Percentiles rank a stretch among this genome's conserved stretches.
Conservation (phyloP, 2,797 vertebrate genomes). For the Kryptopterus vitreolus region DNA sequence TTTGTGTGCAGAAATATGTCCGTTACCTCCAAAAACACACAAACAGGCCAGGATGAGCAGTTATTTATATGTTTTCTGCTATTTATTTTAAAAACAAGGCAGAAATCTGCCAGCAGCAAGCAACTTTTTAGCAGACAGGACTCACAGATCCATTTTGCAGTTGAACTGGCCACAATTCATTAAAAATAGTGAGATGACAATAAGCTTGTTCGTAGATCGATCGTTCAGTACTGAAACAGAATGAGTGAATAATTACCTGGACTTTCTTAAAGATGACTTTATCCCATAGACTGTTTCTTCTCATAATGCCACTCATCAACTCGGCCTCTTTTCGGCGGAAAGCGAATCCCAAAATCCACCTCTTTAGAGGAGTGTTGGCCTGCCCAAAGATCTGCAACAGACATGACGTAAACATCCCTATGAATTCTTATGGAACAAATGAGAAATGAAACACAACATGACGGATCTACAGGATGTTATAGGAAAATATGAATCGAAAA, state of each 20-base stretch:
- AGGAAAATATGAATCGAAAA: too few relatives aligned
- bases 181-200: not conserved
- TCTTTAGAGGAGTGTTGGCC: slow-evolving; percentile 87
- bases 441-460: too few relatives aligned
- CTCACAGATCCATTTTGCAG: too few relatives aligned
- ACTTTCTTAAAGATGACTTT: slow-evolving; percentile 94
- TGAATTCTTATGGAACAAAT: not conserved
- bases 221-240: not conserved
- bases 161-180: not conserved
- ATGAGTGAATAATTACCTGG: slow-evolving; percentile 75
- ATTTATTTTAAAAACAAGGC: not conserved
- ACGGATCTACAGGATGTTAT: too few relatives aligned
- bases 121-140: not conserved
- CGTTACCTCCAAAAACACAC: not conserved
- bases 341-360: slow-evolving; percentile 89
- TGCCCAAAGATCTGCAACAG: slow-evolving; percentile 84
- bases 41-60: not conserved
- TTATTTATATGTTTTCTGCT: not conserved
- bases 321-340: slow-evolving; percentile 91
- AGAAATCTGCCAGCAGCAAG: not conserved
- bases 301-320: slow-evolving; percentile 85
- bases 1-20: not conserved
- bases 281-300: slow-evolving; percentile 94
- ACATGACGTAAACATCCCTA: slow-evolving; percentile 3
- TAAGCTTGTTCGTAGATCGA: not conserved